These are phyloP conservation scores for Fulica atra DNA, from an alignment of 2,113 vertebrate species.

Conservation along the genomic window DNA sequence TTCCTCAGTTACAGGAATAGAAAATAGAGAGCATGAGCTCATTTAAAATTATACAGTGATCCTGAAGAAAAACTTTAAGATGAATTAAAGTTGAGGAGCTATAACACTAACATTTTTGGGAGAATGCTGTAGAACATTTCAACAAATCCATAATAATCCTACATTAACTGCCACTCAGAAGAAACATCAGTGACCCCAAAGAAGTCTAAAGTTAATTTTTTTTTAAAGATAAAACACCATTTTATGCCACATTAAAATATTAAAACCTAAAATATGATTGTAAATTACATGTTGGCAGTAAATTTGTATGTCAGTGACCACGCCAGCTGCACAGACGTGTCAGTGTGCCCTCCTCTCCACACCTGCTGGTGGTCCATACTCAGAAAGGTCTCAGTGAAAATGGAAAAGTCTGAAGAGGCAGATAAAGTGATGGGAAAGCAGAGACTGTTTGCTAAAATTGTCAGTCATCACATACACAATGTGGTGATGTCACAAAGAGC, in stretches of 20 bases:
- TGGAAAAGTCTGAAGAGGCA: background rate
- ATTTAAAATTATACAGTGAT: background rate
- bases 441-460: background rate
- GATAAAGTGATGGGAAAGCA: background rate
- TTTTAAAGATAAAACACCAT: background rate
- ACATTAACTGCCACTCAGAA: background rate
- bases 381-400: background rate
- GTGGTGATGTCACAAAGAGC: background rate
- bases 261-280: background rate
- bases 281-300: background rate
- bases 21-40: background rate
- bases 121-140: background rate
- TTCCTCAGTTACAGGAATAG: background rate
- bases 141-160: background rate
- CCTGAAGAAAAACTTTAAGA: background rate
- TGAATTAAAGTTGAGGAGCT: background rate
- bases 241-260: background rate
- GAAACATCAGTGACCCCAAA: background rate
- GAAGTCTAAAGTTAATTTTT: background rate
- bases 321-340: background rate
- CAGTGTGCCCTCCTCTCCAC: background rate
- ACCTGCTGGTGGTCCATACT: background rate
- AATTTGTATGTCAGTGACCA: background rate
- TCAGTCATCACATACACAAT: background rate
- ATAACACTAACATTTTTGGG: background rate